phyloP scores from a whole-genome alignment of 2,797 vertebrate genomes.

The Scyliorhinus canicula region DNA sequence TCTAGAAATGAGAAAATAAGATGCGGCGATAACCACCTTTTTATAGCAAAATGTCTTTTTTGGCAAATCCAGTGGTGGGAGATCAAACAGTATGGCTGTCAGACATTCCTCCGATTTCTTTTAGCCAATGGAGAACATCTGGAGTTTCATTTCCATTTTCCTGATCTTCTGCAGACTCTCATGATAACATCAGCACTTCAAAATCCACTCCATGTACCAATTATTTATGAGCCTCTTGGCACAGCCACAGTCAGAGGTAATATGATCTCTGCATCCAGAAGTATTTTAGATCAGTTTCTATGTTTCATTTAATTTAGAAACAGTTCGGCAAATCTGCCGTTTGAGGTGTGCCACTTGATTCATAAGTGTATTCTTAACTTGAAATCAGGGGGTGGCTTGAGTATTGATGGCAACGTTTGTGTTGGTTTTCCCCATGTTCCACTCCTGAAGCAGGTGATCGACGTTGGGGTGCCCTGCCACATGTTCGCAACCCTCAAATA shows the following conservation, averaged over 20 bases:
- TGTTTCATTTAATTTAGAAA: not conserved
- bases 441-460: not conserved
- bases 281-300: conserved; percentile 7
- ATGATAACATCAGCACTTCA: conserved; percentile 37
- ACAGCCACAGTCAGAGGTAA: conserved; percentile 28
- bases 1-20: conserved; percentile 8
- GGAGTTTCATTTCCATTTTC: conserved; percentile 33
- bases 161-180: conserved; percentile 37
- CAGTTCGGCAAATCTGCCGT: not conserved
- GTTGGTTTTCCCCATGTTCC: not conserved
- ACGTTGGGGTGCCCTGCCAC: not conserved
- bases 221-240: conserved; percentile 38
- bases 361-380: too few relatives aligned
- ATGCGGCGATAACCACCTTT: not conserved
- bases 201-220: conserved; percentile 34
- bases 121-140: conserved; percentile 34
- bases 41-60: conserved; percentile 22
- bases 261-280: conserved; percentile 16
- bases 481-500: not conserved
- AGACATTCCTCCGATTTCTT: conserved; percentile 27
- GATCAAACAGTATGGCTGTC: conserved; percentile 28
- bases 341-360: not conserved
- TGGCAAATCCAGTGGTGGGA: conserved; percentile 8
- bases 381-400: not conserved
- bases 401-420: not conserved